Evolutionary conservation across 2,888 invertebrate species (phyloP).

Genomic region (Charanyca ferruginea): DNA sequence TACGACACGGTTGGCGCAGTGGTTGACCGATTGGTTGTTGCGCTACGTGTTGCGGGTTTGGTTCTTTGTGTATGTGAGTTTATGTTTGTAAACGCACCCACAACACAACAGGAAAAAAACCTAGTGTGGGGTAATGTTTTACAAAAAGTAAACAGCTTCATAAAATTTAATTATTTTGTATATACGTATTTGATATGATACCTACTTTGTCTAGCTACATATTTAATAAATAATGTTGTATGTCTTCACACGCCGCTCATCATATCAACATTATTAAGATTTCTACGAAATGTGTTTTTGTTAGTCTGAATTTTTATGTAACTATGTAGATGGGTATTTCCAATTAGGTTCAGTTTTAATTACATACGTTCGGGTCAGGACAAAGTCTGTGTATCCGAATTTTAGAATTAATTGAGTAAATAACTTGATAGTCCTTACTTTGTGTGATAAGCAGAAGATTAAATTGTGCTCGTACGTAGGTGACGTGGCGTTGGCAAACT

Average conservation of each 20-base stretch:
- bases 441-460: not conserved
- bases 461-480: too few relatives aligned
- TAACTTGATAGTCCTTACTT: not conserved
- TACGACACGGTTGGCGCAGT: too few relatives aligned
- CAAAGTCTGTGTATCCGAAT: constrained; percentile 11
- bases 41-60: too few relatives aligned
- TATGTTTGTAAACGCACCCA: too few relatives aligned
- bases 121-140: too few relatives aligned
- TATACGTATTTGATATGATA: not conserved
- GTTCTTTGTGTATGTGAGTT: too few relatives aligned
- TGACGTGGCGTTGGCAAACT: too few relatives aligned
- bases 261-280: constrained; percentile 5
- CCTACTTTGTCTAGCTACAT: not conserved
- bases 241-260: not conserved
- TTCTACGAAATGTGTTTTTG: constrained; percentile 19
- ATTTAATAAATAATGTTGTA: too few relatives aligned
- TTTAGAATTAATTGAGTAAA: constrained; percentile 2
- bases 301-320: constrained; percentile 3
- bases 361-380: constrained; percentile 17
- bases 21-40: too few relatives aligned
- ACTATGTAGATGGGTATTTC: constrained; percentile 6
- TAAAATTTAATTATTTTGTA: constrained; percentile 11
- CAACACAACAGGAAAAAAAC: too few relatives aligned
- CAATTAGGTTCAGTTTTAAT: constrained; percentile 14
- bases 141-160: constrained; percentile 26